Base-by-base conservation (phyloP, 2,113 vertebrate genomes). In the Trogon surrucura region DNA sequence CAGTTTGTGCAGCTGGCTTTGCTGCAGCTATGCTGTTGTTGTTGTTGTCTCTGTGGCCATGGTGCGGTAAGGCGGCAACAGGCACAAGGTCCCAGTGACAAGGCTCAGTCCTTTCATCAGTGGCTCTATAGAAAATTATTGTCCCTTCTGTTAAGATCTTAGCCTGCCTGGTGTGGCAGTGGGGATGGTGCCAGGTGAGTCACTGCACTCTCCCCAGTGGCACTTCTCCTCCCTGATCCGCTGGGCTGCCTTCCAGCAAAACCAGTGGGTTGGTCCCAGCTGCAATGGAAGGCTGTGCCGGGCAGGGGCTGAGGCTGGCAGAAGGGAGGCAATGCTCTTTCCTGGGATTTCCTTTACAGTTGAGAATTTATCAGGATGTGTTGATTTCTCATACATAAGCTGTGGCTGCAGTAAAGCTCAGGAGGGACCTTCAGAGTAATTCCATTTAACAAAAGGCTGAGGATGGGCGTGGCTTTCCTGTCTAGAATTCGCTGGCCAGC, bases 251-350 rank as follows among this genome's bases (percentile, higher is more conserved):
- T 45, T 26, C 17, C 1, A 73, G 54, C 29, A 70, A 73, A 38
- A 3, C 6, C 13, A 0, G 0, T 4, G 30, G 45, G 17, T 13
- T 0, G 0, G n/a, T 44, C 14, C 44, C 67, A 32, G 71, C 29
- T 23, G 41, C 73, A 57, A 6, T 2, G 19, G 67, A 47, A 15
- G 56, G n/a, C 84, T 56, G 48, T 41, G 60, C 1, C 8, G 17
- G 26, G 7, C 41, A 41, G 41, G 41, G 9, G 41, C 41, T 41
- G 41, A 13, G 41, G 41, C 41, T 64, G 80, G 54, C 23, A 5
- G 48, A 34, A 53, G 47, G 5, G 23, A 13, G 9, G 2, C 25
- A 26, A 0, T 0, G 21, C 71, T 67, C 21, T 34, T 2, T 2
- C 0, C 1, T 9, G 17, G 26, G 9, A 3, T n/a, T 45, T 65